Conservation (phyloP, 1,140 invertebrate genomes). For the Sitophilus oryzae region DNA sequence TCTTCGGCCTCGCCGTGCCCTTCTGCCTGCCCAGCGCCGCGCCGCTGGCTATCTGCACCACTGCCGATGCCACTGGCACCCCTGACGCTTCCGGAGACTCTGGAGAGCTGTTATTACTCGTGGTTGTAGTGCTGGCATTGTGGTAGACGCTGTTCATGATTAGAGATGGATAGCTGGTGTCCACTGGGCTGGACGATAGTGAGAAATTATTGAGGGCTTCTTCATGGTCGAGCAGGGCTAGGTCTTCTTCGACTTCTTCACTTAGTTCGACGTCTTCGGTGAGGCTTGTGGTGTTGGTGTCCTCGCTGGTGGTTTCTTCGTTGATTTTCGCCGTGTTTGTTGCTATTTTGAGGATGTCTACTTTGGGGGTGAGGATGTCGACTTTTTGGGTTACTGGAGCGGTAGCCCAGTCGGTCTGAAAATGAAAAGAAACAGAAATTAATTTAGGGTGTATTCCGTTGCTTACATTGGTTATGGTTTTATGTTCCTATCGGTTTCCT, state of each 20-base stretch:
- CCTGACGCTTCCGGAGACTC: constrained; percentile 30
- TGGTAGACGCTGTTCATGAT: constrained; percentile 57
- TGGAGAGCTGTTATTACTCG: constrained; percentile 25
- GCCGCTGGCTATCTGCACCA: constrained; percentile 28
- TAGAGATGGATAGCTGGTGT: constrained; percentile 53
- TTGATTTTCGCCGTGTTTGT: constrained; percentile 51
- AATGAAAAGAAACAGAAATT: not conserved
- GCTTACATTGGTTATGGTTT: too few relatives aligned
- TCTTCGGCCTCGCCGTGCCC: constrained; percentile 71
- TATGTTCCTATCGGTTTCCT: too few relatives aligned
- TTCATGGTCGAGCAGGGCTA: constrained; percentile 54
- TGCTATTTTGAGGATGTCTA: constrained; percentile 54
- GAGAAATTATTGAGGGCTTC: constrained; percentile 46
- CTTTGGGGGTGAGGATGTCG: constrained; percentile 15
- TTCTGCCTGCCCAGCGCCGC: constrained; percentile 35
- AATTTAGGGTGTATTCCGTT: too few relatives aligned
- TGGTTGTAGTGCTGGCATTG: constrained; percentile 43
- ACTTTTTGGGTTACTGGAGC: not conserved
- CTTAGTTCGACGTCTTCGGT: constrained; percentile 56
- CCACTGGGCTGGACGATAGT: constrained; percentile 49
- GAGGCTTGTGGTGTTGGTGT: constrained; percentile 44
- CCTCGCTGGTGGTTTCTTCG: constrained; percentile 50
- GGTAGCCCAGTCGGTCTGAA: constrained; percentile 16
- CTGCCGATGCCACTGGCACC: constrained; percentile 21
- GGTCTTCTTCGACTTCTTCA: constrained; percentile 56